Conservation (phyloP, 2,113 vertebrate species). For the Talpa occidentalis region DNA sequence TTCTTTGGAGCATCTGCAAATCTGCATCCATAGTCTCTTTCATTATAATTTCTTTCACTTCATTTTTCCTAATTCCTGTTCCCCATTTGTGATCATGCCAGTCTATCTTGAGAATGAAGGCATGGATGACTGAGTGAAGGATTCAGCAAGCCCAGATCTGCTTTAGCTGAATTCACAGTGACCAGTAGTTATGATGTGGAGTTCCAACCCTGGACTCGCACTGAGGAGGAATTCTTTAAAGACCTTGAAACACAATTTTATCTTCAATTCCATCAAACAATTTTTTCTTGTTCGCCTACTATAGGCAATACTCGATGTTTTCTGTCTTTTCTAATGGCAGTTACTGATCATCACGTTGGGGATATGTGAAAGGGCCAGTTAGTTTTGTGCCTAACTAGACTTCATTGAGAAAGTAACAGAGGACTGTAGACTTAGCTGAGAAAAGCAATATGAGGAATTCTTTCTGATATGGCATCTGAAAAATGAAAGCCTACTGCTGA, state of each 20-base stretch:
- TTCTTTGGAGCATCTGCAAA: neutral
- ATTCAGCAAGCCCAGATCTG: neutral
- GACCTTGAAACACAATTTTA: neutral
- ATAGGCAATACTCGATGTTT: neutral
- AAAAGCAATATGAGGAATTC: slow-evolving; percentile 19
- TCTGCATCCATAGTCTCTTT: neutral
- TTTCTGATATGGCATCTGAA: neutral
- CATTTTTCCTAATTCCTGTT: neutral
- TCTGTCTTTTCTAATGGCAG: neutral
- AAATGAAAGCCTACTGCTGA: neutral
- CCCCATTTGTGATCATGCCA: neutral
- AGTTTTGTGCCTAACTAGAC: neutral
- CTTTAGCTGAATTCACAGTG: neutral
- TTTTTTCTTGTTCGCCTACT: neutral
- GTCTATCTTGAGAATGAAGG: neutral
- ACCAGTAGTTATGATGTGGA: neutral
- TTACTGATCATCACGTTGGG: neutral
- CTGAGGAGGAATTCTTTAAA: neutral
- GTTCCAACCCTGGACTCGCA: neutral
- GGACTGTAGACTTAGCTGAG: neutral
- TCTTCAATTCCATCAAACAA: neutral
- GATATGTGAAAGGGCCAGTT: neutral
- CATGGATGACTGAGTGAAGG: neutral
- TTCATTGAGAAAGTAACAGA: slow-evolving; percentile 1
- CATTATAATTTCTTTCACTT: neutral